phyloP scores from a whole-genome alignment of 2,797 vertebrate species.

The Limosa lapponica region DNA sequence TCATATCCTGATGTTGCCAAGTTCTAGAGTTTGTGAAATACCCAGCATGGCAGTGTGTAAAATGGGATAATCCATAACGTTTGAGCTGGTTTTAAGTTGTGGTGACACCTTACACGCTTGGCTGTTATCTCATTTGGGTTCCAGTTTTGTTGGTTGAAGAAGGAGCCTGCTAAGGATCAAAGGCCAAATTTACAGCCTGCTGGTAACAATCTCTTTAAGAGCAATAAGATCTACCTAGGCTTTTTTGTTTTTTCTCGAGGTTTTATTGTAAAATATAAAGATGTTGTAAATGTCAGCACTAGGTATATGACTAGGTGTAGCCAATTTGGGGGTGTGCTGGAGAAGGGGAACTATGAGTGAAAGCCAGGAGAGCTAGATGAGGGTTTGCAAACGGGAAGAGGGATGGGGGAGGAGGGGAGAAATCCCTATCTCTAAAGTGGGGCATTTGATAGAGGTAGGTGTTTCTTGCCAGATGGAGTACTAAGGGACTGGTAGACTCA shows the following conservation, averaged over 20 bases:
- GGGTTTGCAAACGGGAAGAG: neutral
- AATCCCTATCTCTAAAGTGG: neutral
- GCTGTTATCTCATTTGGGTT: neutral
- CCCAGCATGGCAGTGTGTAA: neutral
- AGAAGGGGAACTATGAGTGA: neutral
- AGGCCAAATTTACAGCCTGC: neutral
- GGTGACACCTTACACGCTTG: accelerated
- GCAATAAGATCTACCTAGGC: neutral
- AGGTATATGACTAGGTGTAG: neutral
- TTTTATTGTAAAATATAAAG: neutral
- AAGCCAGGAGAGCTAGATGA: neutral
- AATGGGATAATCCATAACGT: neutral
- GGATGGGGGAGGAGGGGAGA: neutral
- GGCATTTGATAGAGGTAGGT: neutral
- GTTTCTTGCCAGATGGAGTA: neutral
- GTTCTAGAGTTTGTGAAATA: neutral
- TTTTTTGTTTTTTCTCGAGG: neutral
- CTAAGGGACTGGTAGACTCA: neutral
- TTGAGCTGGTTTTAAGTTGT: neutral
- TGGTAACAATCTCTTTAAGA: neutral
- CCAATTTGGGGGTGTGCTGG: neutral
- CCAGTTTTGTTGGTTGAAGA: neutral
- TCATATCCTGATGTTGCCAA: neutral
- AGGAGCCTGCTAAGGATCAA: neutral
- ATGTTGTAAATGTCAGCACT: neutral